Percentiles rank a stretch among this genome's conserved stretches.
These are phyloP conservation scores for Oceanodroma tethys DNA, from an alignment of 2,113 vertebrate species.

Conservation along the genomic window DNA sequence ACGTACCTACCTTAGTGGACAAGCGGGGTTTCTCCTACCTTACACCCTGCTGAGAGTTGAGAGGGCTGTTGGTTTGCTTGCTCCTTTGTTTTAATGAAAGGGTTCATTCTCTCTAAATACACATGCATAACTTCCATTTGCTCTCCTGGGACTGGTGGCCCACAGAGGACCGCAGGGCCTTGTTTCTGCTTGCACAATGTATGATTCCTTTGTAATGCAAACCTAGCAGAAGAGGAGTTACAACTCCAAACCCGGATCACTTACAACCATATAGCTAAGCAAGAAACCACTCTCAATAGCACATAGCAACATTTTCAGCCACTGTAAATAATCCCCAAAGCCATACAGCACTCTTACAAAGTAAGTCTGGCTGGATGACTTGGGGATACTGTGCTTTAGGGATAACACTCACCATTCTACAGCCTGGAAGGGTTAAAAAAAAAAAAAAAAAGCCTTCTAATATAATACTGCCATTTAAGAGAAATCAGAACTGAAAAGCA, in stretches of 20 bases:
- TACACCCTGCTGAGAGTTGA: not conserved
- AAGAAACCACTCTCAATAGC: not conserved
- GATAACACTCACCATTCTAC: not conserved
- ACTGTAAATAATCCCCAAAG: not conserved
- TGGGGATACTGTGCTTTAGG: not conserved
- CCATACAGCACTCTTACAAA: not conserved
- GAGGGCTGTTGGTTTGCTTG: not conserved
- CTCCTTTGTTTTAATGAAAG: not conserved
- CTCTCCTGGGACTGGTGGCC: not conserved
- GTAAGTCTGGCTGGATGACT: not conserved
- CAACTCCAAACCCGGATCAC: not conserved
- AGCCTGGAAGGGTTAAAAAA: not conserved
- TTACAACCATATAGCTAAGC: not conserved
- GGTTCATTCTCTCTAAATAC: not conserved
- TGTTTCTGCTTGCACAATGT: not conserved
- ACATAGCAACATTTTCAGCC: not conserved
- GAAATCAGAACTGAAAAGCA: constrained; percentile 68
- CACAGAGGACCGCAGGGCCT: not conserved
- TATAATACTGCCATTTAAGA: constrained; percentile 59
- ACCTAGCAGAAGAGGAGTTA: not conserved
- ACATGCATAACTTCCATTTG: not conserved
- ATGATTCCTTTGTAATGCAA: not conserved
- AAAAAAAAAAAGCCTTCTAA: not conserved
- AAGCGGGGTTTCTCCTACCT: not conserved
- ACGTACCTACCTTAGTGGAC: not conserved